Base-by-base conservation (phyloP, 2,113 vertebrate genomes). In the Dasypus novemcinctus region DNA sequence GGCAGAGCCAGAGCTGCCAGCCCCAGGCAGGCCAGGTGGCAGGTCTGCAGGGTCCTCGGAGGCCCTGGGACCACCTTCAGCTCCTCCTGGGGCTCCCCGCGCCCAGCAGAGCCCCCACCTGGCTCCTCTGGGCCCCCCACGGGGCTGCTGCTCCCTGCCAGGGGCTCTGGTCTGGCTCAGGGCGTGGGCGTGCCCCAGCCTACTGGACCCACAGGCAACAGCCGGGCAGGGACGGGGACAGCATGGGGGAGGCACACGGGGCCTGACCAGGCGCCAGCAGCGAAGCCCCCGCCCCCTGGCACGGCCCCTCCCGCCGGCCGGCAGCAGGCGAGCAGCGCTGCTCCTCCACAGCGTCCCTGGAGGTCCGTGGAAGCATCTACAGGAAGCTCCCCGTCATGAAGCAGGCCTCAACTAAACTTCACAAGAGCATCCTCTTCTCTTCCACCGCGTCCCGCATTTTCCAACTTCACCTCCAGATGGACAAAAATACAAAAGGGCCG, bases 211-310 rank as follows among this genome's bases (percentile, higher is more conserved):
- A 57, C 54, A 21, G 17, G 54, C 54, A 4, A 20, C 52, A 54
- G 52, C 52, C 13, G 10, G 69, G 6, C 15, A 59, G 2, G 23
- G 25, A 20, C 1, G 2, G 46, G 33, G 23, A 46, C 46, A 27
- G 46, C 25, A 31, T 7, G 2, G 4, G 1, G 8, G 36, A 18
- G 18, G 54, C 18, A 57, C 20, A 18, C 18, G 54, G 54, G 20
- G 54, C 54, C 18, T 5, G 54, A 21, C 54, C 20, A 17, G 20
- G 17, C 18, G 7, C 41, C 9, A 9, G 43, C 9, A 14, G 33
- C 36, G 38, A 29, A 21, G 66, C 6, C 0, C 49, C 54, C 2
- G 0, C 46, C 1, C 1, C 38, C 33, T 13, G 41, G 41, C 27
- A 2, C 23, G 5, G 17, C 12, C 31, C 14, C 13, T 14, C 43